Conservation (phyloP, 2,888 invertebrate genomes). For the Eilema caniola region DNA sequence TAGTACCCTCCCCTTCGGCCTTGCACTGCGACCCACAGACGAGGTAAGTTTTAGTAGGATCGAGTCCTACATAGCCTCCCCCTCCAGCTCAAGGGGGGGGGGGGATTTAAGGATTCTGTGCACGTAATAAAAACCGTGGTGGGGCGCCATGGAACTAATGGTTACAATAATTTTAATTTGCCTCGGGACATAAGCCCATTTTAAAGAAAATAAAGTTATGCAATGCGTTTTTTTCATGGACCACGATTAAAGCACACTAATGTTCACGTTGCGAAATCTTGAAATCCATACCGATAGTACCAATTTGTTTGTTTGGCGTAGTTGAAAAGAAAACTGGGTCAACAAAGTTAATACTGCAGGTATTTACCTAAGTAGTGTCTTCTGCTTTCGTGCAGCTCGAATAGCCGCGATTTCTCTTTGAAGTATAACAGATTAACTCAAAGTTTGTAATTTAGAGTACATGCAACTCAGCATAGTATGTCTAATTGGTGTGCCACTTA, state of each 20-base stretch:
- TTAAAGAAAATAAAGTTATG: no score
- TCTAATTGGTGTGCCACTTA: not conserved
- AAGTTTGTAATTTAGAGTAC: not conserved
- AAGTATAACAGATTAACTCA: not conserved
- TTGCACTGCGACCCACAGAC: no score
- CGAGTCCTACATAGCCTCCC: no score
- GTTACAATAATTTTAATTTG: no score
- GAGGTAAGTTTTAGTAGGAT: no score
- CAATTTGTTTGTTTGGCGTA: conserved; percentile 40
- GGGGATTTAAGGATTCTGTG: no score
- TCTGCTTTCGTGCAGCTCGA: conserved; percentile 32
- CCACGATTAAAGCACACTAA: not conserved
- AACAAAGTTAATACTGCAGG: conserved; percentile 42
- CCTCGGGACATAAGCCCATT: no score
- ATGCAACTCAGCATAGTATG: not conserved
- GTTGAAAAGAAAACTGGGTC: conserved; percentile 42
- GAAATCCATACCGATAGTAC: conserved; percentile 25
- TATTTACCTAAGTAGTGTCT: conserved; percentile 45
- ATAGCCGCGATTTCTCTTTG: conserved; percentile 21
- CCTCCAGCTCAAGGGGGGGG: no score
- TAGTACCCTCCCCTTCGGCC: no score
- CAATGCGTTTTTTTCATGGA: not conserved
- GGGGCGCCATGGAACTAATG: no score
- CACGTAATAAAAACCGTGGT: no score
- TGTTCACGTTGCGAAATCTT: not conserved